Conservation (phyloP, 2,888 invertebrate genomes). For the Corythucha ciliata region DNA sequence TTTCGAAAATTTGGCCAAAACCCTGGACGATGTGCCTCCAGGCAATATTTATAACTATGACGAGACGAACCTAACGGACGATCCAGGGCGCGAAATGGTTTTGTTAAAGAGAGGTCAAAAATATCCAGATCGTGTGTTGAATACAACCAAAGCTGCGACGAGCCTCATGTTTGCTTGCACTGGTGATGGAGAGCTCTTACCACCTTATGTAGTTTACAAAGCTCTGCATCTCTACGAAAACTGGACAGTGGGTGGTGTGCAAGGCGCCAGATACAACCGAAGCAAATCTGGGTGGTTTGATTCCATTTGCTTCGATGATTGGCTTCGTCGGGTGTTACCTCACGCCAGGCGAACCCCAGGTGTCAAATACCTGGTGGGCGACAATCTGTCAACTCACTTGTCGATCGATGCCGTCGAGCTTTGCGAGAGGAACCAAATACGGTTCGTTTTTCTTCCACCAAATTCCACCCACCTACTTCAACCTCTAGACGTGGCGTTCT, state of each 20-base stretch:
- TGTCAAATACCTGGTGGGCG: slow-evolving; percentile 25
- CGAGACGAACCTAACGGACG: slow-evolving; percentile 25
- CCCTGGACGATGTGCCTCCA: slow-evolving; percentile 4
- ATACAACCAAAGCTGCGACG: slow-evolving; percentile 23
- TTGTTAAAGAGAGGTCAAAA: slow-evolving; percentile 31
- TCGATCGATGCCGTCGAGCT: slow-evolving; percentile 12
- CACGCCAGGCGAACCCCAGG: slow-evolving; percentile 15
- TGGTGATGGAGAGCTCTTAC: slow-evolving; percentile 40
- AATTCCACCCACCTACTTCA: slow-evolving; percentile 23
- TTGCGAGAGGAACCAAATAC: not conserved
- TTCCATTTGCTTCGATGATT: slow-evolving; percentile 38
- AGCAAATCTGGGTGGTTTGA: slow-evolving; percentile 41
- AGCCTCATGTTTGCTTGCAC: slow-evolving; percentile 40
- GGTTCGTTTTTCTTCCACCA: not conserved
- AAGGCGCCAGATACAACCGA: slow-evolving; percentile 39
- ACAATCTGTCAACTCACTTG: slow-evolving; percentile 29
- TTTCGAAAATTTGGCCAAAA: slow-evolving; percentile 4
- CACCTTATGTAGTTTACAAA: slow-evolving; percentile 43
- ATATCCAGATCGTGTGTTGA: slow-evolving; percentile 31
- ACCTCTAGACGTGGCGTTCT: slow-evolving; percentile 35
- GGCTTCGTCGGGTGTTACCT: slow-evolving; percentile 36
- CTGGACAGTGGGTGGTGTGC: slow-evolving; percentile 41
- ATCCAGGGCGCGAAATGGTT: slow-evolving; percentile 24
- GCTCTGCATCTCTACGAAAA: slow-evolving; percentile 39
- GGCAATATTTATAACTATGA: slow-evolving; percentile 23